phyloP scores from a whole-genome alignment of 2,888 invertebrate species.

The Elegia similella region DNA sequence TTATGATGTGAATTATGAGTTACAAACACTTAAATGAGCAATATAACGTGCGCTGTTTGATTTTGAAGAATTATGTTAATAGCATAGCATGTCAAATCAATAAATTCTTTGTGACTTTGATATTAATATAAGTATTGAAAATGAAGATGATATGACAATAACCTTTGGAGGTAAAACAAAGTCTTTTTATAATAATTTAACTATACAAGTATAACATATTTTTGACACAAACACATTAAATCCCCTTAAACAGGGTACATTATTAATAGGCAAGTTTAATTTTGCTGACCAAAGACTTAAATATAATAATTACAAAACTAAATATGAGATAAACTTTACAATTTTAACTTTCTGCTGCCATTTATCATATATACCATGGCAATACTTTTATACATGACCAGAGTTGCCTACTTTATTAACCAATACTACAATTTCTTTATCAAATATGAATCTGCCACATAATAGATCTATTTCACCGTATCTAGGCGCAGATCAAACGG shows the following conservation, averaged over 20 bases:
- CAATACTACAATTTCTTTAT: neutral
- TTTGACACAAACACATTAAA: conserved; percentile 1
- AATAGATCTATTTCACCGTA: too few species aligned
- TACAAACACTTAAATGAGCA: too few species aligned
- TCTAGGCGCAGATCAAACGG: too few species aligned
- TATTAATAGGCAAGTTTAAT: conserved; percentile 8
- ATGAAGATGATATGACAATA: neutral
- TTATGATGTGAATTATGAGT: too few species aligned
- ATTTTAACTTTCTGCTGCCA: neutral
- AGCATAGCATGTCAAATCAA: neutral
- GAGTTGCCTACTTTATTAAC: neutral
- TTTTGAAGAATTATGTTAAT: too few species aligned
- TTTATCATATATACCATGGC: neutral
- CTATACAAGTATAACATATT: neutral
- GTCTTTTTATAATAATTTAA: neutral
- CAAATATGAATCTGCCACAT: neutral
- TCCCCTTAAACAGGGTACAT: neutral
- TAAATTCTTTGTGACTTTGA: neutral
- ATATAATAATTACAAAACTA: conserved; percentile 2
- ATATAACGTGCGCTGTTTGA: too few species aligned
- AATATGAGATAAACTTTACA: conserved; percentile 7
- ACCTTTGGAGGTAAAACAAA: neutral
- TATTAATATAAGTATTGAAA: neutral
- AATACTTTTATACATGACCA: neutral
- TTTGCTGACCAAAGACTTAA: conserved; percentile 8